Conservation (phyloP, 2,797 vertebrate species). For the Meda fulgida region DNA sequence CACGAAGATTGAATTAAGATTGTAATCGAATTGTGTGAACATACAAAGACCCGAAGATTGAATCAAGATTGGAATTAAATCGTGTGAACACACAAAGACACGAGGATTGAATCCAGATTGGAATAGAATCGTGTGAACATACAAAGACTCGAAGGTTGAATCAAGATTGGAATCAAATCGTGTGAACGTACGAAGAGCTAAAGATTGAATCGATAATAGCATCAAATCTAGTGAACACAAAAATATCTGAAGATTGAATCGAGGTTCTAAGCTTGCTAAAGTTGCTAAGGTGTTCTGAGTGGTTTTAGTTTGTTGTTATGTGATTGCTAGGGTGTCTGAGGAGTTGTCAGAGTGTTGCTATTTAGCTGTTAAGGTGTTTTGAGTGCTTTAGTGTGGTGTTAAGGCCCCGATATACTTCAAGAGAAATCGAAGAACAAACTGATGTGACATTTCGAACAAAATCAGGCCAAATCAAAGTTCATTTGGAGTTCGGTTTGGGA, state of each 20-base stretch:
- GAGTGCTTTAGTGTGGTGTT: neutral
- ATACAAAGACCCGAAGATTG: neutral
- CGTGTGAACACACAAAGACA: accelerated
- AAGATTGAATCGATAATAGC: too few relatives aligned
- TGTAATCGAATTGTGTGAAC: neutral
- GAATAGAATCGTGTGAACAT: neutral
- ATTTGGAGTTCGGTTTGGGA: too few relatives aligned
- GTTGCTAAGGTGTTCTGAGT: neutral
- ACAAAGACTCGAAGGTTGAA: neutral
- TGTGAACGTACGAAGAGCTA: neutral
- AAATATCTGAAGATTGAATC: too few relatives aligned
- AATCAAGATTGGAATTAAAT: too few relatives aligned
- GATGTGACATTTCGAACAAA: too few relatives aligned
- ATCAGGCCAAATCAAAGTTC: too few relatives aligned
- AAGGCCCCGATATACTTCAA: too few relatives aligned
- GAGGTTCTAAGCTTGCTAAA: neutral
- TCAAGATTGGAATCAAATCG: accelerated
- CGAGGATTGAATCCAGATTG: too few relatives aligned
- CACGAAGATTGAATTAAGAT: neutral
- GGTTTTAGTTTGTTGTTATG: neutral
- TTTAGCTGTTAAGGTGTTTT: neutral
- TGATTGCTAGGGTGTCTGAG: neutral
- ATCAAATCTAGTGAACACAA: accelerated
- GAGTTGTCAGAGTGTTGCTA: neutral
- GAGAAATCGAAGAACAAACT: too few relatives aligned